These are phyloP conservation scores for Pseudococcus longispinus DNA, from an alignment of 2,888 invertebrate genomes.

Conservation along the genomic window DNA sequence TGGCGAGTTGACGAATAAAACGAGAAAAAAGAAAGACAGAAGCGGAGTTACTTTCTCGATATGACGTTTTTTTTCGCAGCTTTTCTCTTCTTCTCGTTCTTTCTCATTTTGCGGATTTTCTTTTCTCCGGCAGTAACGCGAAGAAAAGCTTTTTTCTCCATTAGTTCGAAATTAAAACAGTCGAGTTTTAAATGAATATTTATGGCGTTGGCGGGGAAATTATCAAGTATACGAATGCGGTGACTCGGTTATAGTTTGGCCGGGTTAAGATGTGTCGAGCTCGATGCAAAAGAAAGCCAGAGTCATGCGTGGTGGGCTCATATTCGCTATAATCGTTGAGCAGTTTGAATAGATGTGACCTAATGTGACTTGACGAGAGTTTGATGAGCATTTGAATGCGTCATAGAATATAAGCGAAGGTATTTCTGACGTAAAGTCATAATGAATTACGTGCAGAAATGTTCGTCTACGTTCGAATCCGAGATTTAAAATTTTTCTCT, in stretches of 20 bases:
- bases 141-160: conserved; percentile 17
- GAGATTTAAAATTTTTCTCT: background rate
- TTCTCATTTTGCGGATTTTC: background rate
- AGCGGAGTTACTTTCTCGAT: background rate
- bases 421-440: too few relatives aligned
- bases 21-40: background rate
- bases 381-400: too few relatives aligned
- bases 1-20: background rate
- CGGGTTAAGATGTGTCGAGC: background rate
- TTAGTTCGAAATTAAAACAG: conserved; percentile 5
- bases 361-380: too few relatives aligned
- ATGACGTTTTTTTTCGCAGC: background rate
- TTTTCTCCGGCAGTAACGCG: background rate
- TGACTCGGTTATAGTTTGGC: background rate
- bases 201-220: background rate
- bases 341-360: too few relatives aligned
- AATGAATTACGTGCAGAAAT: too few relatives aligned
- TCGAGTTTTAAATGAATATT: conserved; percentile 8
- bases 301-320: too few relatives aligned
- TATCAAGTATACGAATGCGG: background rate
- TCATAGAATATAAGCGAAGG: too few relatives aligned
- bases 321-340: too few relatives aligned
- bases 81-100: background rate
- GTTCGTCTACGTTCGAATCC: too few relatives aligned
- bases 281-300: background rate